Evolutionary conservation across 2,888 invertebrate genomes (phyloP).

Genomic region (Sphaerophoria rueppellii): DNA sequence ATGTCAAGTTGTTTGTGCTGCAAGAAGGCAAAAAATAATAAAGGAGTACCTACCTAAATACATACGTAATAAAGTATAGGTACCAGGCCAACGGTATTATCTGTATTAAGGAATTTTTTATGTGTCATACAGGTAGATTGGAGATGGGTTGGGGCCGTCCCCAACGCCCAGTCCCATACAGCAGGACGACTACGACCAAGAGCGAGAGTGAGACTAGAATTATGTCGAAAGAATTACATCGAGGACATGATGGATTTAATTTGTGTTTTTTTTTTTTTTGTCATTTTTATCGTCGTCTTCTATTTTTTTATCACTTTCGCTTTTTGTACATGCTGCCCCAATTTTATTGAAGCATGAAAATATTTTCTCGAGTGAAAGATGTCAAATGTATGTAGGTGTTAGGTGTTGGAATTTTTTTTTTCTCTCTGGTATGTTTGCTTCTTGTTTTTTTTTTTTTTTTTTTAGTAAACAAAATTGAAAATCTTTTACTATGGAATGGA

Average conservation of each 20-base stretch:
- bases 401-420: background rate
- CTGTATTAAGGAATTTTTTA: constrained; percentile 27
- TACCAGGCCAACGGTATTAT: constrained; percentile 16
- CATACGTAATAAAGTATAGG: background rate
- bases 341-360: constrained; percentile 42
- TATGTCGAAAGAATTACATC: constrained; percentile 45
- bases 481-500: constrained; percentile 8
- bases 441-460: background rate
- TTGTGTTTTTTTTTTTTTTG: constrained; percentile 24
- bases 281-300: background rate
- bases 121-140: constrained; percentile 21
- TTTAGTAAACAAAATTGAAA: constrained; percentile 14
- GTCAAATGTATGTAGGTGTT: background rate
- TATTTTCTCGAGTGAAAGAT: constrained; percentile 38
- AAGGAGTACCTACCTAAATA: constrained; percentile 1
- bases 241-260: constrained; percentile 48
- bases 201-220: constrained; percentile 4
- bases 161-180: no score
- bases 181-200: no score
- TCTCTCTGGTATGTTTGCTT: background rate
- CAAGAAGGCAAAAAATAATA: constrained; percentile 8
- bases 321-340: constrained; percentile 29
- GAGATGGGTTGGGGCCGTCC: no score
- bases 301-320: constrained; percentile 11
- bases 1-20: constrained; percentile 49